Percentiles rank a stretch among this genome's conserved stretches.
These are phyloP conservation scores for Stichopus horrens DNA, from an alignment of 53 echinoderm and acorn worm genomes.

Conservation along the genomic window DNA sequence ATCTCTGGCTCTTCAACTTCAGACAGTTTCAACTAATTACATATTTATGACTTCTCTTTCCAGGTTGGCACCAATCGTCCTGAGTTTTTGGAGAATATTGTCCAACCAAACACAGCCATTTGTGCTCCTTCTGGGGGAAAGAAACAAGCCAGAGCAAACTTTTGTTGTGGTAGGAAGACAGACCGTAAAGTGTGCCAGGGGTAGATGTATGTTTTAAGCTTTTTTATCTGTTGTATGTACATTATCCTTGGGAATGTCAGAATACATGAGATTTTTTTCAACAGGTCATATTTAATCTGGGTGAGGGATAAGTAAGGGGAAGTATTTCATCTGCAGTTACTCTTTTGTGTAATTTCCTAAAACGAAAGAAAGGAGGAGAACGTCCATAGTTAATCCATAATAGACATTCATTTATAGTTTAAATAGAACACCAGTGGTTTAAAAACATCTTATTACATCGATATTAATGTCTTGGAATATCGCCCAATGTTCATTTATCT, in stretches of 20 bases:
- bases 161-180: conserved; percentile 45
- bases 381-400: neutral
- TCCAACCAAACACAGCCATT: conserved; percentile 31
- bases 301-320: conserved; percentile 15
- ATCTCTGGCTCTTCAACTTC: no score
- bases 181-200: conserved; percentile 6
- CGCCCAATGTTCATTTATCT: no score
- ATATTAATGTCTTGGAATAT: no score
- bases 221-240: conserved; percentile 40
- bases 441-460: no score
- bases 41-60: neutral
- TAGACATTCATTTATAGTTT: no score
- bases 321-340: neutral
- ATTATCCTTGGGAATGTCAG: conserved; percentile 43
- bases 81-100: neutral
- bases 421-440: no score
- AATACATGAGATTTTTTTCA: conserved; percentile 48
- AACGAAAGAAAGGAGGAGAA: conserved; percentile 16
- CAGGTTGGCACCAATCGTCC: conserved; percentile 43
- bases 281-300: conserved; percentile 37
- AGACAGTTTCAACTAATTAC: no score
- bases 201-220: conserved; percentile 39
- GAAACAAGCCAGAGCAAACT: conserved; percentile 27
- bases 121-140: conserved; percentile 37
- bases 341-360: conserved; percentile 22